A percentile compares a stretch with the other conserved stretches of the same genome.
These are phyloP conservation scores for Riptortus pedestris DNA, from an alignment of 1,140 invertebrate genomes.

Conservation along the genomic window DNA sequence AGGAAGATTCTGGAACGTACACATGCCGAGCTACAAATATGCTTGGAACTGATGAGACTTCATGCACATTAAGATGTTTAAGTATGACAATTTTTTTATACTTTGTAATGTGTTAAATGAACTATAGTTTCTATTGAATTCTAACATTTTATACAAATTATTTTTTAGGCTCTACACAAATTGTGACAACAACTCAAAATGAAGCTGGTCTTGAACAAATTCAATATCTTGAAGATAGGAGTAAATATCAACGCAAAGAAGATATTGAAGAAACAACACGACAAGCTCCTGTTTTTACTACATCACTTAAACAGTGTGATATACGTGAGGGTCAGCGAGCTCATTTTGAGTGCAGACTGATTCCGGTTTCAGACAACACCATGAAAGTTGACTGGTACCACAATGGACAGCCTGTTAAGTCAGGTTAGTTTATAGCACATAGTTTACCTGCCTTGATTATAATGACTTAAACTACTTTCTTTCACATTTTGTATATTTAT, in stretches of 20 bases:
- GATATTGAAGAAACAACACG: slow-evolving; percentile 69
- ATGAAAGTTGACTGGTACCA: slow-evolving; percentile 98
- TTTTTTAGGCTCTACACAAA: slow-evolving; percentile 49
- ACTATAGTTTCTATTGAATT: slow-evolving; percentile 17
- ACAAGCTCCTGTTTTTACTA: slow-evolving; percentile 83
- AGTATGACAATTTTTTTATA: slow-evolving; percentile 41
- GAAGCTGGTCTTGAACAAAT: slow-evolving; percentile 76
- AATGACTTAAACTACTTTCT: neutral
- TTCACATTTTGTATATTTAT: neutral
- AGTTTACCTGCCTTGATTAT: neutral
- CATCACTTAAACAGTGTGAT: slow-evolving; percentile 77
- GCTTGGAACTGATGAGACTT: slow-evolving; percentile 75
- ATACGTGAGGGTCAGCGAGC: slow-evolving; percentile 91
- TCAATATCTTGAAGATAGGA: slow-evolving; percentile 73
- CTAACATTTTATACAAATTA: neutral
- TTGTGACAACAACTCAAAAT: slow-evolving; percentile 72
- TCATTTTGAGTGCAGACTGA: slow-evolving; percentile 90
- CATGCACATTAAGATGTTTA: slow-evolving; percentile 56
- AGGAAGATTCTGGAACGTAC: slow-evolving; percentile 88
- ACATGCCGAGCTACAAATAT: slow-evolving; percentile 85
- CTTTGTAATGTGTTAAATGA: neutral
- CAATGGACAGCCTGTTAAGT: slow-evolving; percentile 78
- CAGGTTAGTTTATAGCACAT: slow-evolving; percentile 38
- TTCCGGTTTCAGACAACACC: slow-evolving; percentile 89
- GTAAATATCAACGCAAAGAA: slow-evolving; percentile 61